Base-by-base conservation (phyloP, 2,888 invertebrate genomes). In the Perizoma flavofasciatum region DNA sequence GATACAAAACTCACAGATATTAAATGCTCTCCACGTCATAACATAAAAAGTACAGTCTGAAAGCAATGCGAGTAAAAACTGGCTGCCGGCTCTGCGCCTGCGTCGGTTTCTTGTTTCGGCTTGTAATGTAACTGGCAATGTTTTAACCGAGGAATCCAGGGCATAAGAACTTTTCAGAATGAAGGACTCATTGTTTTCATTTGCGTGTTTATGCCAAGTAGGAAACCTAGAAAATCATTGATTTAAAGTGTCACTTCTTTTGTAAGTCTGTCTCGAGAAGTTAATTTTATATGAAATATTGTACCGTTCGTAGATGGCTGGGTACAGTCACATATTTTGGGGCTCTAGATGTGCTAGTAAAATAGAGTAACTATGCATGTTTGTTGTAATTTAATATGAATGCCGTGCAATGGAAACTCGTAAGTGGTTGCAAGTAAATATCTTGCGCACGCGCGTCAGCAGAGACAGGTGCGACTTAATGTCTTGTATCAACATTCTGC, bases 371-470 rank as follows among this genome's bases (percentile, higher is more conserved):
- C 22, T 37, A 37, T 37, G 6, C 37, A 37, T 37, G 37, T 37
- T 37, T 5, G 7, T 4, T 37, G 37, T 37, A 37, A 37, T 37
- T 6, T 5, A 4, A 45, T 10, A 43, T 43, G 9, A 47, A n/a
- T 37, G 35, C 48, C 35, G 35, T 37, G 48, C 48, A 37, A 37
- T 48, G 34, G 22, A 33, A 34, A 33, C 46, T 46, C 34, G 10
- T 63, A 65, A 65, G 55, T 65, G 70, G 59, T 67, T 54, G 70
- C 68, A 63, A 58, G 55, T 62, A 63, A 46, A 11, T 45, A 73
- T 22, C 22, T 22, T 72, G 79, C 83, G 79, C 83, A 82, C 82
- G 84, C 75, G 73, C 71, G 70, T 65, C 75, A 69, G 74, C 70
- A 57, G 63, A 59, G 67, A 69, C 68, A 69, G 74, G 69, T 68